Evolutionary conservation across 2,113 vertebrate genomes (phyloP), one percentile per base, ranked within the genome.

Genomic region (Hucho hucho): DNA sequence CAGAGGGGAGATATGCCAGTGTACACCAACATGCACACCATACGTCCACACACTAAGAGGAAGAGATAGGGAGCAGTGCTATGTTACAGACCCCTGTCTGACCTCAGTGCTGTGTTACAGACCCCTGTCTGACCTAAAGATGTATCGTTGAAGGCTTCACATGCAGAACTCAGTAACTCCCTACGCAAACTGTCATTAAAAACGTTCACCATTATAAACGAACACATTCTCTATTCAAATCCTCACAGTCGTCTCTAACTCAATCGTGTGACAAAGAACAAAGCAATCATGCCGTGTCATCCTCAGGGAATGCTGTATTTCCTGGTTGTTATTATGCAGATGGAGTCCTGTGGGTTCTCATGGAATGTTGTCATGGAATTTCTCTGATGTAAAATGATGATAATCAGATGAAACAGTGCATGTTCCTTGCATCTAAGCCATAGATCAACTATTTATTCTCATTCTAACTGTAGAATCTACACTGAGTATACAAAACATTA

Each of bases 1-100:
- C 78, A 79, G 74, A 81, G 70, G 4, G 83, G 18, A 58, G 69
- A 81, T 5, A 81, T 61, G 43, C 88, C 91, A 0, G 70, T 93
- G 59, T 94, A 94, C 13, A 84, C 74, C 80, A 94, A 93, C 90
- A 49, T 92, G 3, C 85, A 63, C 13, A 75, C 79, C 1, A 58
- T 70, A 1, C 81, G 32, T 0, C 77, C 76, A 4, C 68, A 69
- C 18, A 77, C 24, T 46, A 87, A 81, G 74, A 78, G 79, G 67
- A 76, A 73, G 43, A 65, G 72, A 72, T 59, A 26, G 61, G 28
- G 69, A 25, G 22, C 65, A 1, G 29, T 22, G 3, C 29, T 43
- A 9, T 43, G 37, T 37, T 9, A 37, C 37, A 37, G 6, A 37
- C 7, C 37, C 37, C 37, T 37, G 6, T 9, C 37, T 37, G 37